A percentile compares a stretch with the other conserved stretches of the same genome.
Evolutionary conservation across 2,888 invertebrate genomes (phyloP).

Genomic region (Panorpa germanica): DNA sequence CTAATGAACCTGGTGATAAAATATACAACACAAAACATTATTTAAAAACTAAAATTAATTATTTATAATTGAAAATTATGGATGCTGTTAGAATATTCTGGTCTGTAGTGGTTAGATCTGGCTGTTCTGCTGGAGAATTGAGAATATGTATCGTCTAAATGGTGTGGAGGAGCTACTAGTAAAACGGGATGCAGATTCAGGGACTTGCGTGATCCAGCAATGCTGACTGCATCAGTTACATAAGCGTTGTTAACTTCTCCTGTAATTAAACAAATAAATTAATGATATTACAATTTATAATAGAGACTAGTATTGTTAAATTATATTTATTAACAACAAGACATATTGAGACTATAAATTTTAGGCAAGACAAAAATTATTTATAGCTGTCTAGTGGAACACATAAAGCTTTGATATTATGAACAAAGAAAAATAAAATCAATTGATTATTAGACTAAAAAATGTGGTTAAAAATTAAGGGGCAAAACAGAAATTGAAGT

Average conservation of each 20-base stretch:
- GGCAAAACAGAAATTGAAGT: no score
- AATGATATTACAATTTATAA: background rate
- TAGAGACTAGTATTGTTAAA: background rate
- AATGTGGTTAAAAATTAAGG: no score
- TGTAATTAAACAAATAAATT: slow-evolving; percentile 22
- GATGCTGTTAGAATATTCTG: slow-evolving; percentile 41
- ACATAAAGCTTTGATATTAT: no score
- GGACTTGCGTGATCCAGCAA: slow-evolving; percentile 71
- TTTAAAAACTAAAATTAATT: no score
- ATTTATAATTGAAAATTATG: slow-evolving; percentile 47
- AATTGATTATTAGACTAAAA: no score
- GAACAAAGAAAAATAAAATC: no score
- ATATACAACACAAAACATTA: no score
- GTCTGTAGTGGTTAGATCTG: slow-evolving; percentile 33
- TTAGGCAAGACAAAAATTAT: background rate
- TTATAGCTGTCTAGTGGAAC: background rate
- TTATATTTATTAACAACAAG: background rate
- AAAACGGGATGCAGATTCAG: slow-evolving; percentile 74
- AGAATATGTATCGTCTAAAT: slow-evolving; percentile 47
- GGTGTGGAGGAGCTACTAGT: slow-evolving; percentile 30
- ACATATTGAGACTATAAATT: background rate
- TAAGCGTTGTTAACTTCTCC: slow-evolving; percentile 81
- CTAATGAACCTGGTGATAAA: no score
- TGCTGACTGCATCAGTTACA: slow-evolving; percentile 68
- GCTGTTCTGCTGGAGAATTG: slow-evolving; percentile 59